Percentiles rank a stretch among this genome's conserved stretches.
Evolutionary conservation across 2,888 invertebrate species (phyloP).

Genomic region (Nymphalis urticae): DNA sequence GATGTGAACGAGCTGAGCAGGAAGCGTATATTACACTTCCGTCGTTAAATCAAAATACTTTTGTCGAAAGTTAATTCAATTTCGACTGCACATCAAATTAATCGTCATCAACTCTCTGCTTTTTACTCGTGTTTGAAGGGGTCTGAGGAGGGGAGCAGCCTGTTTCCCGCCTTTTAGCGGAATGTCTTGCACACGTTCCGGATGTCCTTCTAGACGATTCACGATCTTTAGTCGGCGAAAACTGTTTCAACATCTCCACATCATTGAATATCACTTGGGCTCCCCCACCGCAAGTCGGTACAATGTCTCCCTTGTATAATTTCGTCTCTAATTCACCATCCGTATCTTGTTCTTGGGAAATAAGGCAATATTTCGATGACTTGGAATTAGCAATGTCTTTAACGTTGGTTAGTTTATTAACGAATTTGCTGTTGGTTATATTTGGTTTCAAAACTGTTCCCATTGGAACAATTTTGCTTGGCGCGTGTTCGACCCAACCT

Average conservation of each 20-base stretch:
- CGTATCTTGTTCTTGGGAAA: constrained; percentile 94
- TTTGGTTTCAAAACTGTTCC: constrained; percentile 95
- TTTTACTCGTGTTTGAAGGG: constrained; percentile 73
- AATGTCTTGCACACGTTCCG: constrained; percentile 67
- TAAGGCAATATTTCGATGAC: constrained; percentile 93
- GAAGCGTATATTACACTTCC: constrained; percentile 27
- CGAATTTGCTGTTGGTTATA: constrained; percentile 90
- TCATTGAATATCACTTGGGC: constrained; percentile 97
- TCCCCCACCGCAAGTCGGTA: constrained; percentile 96
- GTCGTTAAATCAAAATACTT: constrained; percentile 20
- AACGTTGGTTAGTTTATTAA: constrained; percentile 90
- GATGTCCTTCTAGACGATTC: constrained; percentile 55
- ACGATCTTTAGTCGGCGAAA: constrained; percentile 84
- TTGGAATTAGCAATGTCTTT: constrained; percentile 87
- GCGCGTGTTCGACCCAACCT: constrained; percentile 94
- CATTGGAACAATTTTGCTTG: constrained; percentile 88
- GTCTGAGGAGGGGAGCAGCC: constrained; percentile 69
- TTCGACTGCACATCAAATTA: constrained; percentile 36
- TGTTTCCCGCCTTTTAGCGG: constrained; percentile 69
- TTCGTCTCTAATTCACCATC: constrained; percentile 97
- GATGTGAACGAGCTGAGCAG: constrained; percentile 26
- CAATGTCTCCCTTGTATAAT: constrained; percentile 95
- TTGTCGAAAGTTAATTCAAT: constrained; percentile 11
- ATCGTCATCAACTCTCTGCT: constrained; percentile 70
- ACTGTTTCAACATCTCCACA: constrained; percentile 93